Base-by-base conservation (phyloP, 2,888 invertebrate genomes). In the Gastrophysa polygoni region DNA sequence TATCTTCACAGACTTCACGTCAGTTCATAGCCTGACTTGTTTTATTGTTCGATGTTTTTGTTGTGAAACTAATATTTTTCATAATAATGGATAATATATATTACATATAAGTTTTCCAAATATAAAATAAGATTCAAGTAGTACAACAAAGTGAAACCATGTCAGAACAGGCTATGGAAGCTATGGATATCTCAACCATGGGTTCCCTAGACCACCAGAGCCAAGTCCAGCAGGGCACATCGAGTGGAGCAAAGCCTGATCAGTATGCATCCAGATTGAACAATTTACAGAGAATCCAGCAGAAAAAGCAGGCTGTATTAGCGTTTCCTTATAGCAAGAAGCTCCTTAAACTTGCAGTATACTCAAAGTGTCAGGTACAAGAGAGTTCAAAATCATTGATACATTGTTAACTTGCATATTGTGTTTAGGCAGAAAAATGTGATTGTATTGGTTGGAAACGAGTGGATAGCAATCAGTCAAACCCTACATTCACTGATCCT, bases 391-490 rank as follows among this genome's bases (percentile, higher is more conserved):
- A 29, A 4, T 29, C 2, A 3, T 16, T n/a, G 16, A 11, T 28
- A 46, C 2, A 4, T 46, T 46, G n/a, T 4, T 11, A 18, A n/a
- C 20, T 46, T 38, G 2, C 38, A 14, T 1, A 6, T 51, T 43
- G 21, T 59, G 73, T 73, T 61, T 57, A 83, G 81, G 71, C 63
- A 14, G 78, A 78, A 52, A 75, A 89, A 0, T 96, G 96, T 80
- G 89, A 88, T 63, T 97, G 97, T 80, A 92, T 90, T 74, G 96
- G 96, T 0, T 97, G 96, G 96, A 96, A 96, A 55, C 85, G 86
- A 38, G 85, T 86, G 47, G 89, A 88, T 62, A 85, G 84, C 38
- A 81, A 84, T 1, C 83, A 85, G 57, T 82, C 83, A 62, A 82
- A 82, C 61, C 85, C 87, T 0, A 89, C 87, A 67, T 91, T 93